Conservation (phyloP, 92 coral and sea anemone species). For the Chrysogorgia sp. region DNA sequence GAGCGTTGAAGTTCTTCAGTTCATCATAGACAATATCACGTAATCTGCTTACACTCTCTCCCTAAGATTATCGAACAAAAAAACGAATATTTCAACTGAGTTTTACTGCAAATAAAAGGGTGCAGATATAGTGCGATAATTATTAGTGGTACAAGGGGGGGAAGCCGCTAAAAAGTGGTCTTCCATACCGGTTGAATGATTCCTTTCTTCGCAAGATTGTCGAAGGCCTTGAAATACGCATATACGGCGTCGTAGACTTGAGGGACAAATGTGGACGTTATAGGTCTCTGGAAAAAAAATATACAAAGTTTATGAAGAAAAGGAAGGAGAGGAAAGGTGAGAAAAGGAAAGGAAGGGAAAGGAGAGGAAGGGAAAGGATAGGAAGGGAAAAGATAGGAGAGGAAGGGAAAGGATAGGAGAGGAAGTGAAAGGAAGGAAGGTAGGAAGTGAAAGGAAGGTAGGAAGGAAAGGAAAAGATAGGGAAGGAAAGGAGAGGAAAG, state of each 20-base stretch:
- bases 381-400: no score
- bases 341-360: no score
- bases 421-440: no score
- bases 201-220: conserved; percentile 80
- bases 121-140: not conserved
- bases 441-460: no score
- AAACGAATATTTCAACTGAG: not conserved
- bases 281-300: conserved; percentile 56
- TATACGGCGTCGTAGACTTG: conserved; percentile 98
- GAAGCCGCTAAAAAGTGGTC: no score
- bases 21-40: conserved; percentile 81
- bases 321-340: no score
- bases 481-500: no score
- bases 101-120: not conserved
- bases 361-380: no score
- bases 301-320: not conserved
- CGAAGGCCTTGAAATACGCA: conserved; percentile 87
- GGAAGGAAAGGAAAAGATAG: no score
- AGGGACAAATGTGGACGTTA: conserved; percentile 81
- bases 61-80: conserved; percentile 45
- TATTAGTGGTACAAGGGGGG: not conserved
- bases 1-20: conserved; percentile 68
- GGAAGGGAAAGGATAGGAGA: no score
- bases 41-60: conserved; percentile 73
- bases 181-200: conserved; percentile 77